Percentiles rank a stretch among this genome's conserved stretches.
Conservation (phyloP, 2,797 vertebrate genomes). For the Poeciliopsis gracilis region DNA sequence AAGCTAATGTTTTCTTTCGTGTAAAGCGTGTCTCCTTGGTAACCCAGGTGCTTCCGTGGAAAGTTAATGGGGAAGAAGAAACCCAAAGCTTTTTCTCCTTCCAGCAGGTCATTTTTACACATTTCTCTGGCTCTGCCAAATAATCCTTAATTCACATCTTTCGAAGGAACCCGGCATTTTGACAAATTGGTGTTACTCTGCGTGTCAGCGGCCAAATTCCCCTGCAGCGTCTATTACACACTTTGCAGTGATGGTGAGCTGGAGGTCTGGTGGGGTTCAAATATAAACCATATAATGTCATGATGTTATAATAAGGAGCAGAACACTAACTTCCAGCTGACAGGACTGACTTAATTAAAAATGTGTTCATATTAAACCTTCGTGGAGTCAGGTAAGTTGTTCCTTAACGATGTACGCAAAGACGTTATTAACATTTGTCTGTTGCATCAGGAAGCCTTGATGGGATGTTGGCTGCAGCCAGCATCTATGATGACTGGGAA, state of each 20-base stretch:
- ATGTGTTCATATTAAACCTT: not conserved
- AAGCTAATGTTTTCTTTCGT: not conserved
- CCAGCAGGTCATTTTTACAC: not conserved
- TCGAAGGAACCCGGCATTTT: not conserved
- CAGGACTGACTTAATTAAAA: slow-evolving; percentile 6
- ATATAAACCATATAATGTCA: too few relatives aligned
- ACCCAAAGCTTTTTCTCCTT: not conserved
- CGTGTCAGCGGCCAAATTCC: not conserved
- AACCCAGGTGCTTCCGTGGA: not conserved
- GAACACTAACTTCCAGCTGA: not conserved
- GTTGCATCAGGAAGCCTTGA: not conserved
- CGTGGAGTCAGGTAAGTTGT: not conserved
- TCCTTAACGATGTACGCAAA: not conserved
- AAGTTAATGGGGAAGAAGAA: not conserved
- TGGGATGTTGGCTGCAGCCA: slow-evolving; percentile 16
- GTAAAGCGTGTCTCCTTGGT: not conserved
- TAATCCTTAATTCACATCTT: not conserved
- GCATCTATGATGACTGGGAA: slow-evolving; percentile 24
- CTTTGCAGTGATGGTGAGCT: not conserved
- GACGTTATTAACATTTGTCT: not conserved
- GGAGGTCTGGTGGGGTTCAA: not conserved
- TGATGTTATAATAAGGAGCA: not conserved
- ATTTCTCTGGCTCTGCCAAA: not conserved
- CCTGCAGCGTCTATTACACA: not conserved
- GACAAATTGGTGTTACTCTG: not conserved